Percentiles rank a stretch among this genome's conserved stretches.
phyloP scores from a whole-genome alignment of 2,113 vertebrate genomes.

The Oncorhynchus masou region DNA sequence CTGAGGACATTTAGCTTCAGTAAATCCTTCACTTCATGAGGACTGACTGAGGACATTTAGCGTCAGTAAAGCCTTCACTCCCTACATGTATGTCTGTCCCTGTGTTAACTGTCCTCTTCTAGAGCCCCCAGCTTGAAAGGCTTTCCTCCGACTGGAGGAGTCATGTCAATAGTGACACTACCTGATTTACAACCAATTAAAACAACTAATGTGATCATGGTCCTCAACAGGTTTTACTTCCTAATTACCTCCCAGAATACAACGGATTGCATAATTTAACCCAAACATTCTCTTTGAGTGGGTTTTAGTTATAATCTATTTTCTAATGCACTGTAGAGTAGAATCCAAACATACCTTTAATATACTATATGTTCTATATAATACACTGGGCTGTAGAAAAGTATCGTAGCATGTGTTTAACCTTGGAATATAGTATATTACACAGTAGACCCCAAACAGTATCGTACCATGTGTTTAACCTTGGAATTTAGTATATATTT shows the following conservation, averaged over 20 bases:
- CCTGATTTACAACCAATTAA: constrained; percentile 23
- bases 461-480: background rate
- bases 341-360: no score
- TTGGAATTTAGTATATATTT: background rate
- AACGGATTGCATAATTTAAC: no score
- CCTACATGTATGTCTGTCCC: background rate
- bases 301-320: no score
- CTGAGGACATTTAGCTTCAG: no score
- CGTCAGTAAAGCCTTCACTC: constrained; percentile 34
- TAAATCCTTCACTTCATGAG: no score
- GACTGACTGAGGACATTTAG: no score
- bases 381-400: background rate
- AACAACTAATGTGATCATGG: constrained; percentile 23
- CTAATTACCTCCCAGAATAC: background rate
- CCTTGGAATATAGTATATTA: no score
- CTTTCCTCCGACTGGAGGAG: constrained; percentile 5
- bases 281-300: no score
- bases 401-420: no score
- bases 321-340: no score
- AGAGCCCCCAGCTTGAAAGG: background rate
- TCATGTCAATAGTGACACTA: constrained; percentile 13
- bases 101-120: background rate
- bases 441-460: background rate
- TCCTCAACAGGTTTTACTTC: background rate
- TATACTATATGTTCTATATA: background rate